Conservation (phyloP, 2,888 invertebrate genomes). For the Ormyrus pomaceus region DNA sequence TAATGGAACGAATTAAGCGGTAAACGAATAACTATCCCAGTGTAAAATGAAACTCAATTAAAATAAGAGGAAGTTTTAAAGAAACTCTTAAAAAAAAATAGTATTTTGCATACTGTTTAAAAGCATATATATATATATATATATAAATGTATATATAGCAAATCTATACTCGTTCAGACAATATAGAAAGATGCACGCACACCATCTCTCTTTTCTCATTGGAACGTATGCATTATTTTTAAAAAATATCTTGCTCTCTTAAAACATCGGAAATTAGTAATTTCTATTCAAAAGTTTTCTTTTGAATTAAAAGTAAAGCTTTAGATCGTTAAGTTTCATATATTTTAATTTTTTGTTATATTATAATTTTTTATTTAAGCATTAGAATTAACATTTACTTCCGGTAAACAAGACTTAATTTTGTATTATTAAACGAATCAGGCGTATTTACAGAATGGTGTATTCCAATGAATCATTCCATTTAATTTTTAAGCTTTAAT, state of each 20-base stretch:
- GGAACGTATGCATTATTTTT: constrained; percentile 30
- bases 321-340: constrained; percentile 6
- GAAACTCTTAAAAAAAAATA: constrained; percentile 7
- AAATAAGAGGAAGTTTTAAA: constrained; percentile 17
- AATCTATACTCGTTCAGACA: constrained; percentile 48
- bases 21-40: constrained; percentile 17
- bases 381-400: not conserved
- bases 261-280: not conserved
- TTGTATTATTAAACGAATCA: not conserved
- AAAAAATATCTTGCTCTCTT: constrained; percentile 43
- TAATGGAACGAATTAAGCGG: not conserved
- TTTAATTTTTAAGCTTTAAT: constrained; percentile 34
- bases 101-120: constrained; percentile 50
- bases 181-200: constrained; percentile 38
- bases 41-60: constrained; percentile 1
- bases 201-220: not conserved
- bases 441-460: constrained; percentile 2
- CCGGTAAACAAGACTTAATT: not conserved
- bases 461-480: constrained; percentile 50
- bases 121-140: constrained; percentile 17
- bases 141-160: constrained; percentile 29
- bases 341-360: not conserved
- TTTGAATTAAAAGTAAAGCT: not conserved
- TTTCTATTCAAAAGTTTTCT: not conserved
- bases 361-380: no score